phyloP scores from a whole-genome alignment of 2,888 invertebrate species.

The Maniola hyperantus region DNA sequence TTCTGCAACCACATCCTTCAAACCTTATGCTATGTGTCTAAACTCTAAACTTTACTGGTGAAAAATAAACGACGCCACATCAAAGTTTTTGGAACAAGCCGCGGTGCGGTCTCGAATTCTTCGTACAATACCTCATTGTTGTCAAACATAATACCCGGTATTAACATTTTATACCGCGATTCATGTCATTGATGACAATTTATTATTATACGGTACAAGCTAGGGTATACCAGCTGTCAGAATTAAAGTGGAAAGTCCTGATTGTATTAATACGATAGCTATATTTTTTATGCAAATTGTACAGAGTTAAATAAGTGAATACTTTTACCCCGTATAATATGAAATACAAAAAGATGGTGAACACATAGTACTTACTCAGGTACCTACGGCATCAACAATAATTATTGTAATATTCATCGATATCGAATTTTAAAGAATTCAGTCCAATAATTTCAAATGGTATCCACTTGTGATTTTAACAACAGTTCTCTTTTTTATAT shows the following conservation, averaged over 20 bases:
- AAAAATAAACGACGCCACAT: conserved; percentile 60
- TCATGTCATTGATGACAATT: conserved; percentile 80
- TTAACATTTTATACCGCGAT: conserved; percentile 78
- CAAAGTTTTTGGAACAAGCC: conserved; percentile 60
- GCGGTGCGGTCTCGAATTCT: conserved; percentile 62
- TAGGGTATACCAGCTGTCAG: conserved; percentile 11
- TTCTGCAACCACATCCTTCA: conserved; percentile 42
- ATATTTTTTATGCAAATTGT: too few species aligned
- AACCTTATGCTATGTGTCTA: conserved; percentile 46
- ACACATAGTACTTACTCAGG: too few species aligned
- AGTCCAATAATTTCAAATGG: too few species aligned
- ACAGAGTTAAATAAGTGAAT: too few species aligned
- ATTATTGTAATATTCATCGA: too few species aligned
- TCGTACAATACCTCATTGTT: conserved; percentile 78
- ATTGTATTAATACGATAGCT: neutral
- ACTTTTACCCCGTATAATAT: too few species aligned
- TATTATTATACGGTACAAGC: conserved; percentile 58
- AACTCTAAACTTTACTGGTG: conserved; percentile 50
- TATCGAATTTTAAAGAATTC: too few species aligned
- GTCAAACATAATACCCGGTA: conserved; percentile 74
- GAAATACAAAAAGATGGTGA: too few species aligned
- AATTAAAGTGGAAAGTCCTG: neutral
- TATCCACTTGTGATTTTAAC: too few species aligned
- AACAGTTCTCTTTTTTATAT: too few species aligned
- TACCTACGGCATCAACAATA: too few species aligned